Conservation (phyloP, 2,797 vertebrate genomes). For the Lacerta bilineata region DNA sequence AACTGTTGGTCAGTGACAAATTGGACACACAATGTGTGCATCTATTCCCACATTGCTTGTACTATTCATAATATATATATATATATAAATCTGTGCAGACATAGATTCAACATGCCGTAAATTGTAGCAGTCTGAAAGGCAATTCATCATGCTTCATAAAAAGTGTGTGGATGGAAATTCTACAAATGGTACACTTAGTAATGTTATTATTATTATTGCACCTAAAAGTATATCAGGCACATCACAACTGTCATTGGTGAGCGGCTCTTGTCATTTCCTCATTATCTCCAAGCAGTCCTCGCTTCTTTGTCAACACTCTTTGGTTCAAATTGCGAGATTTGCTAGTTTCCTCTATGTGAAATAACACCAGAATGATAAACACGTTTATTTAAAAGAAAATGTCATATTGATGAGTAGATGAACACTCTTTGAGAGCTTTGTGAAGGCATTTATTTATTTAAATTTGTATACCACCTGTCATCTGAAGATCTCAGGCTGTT, state of each 20-base stretch:
- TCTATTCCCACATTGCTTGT: conserved; percentile 11
- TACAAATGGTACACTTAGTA: conserved; percentile 17
- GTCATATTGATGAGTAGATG: neutral
- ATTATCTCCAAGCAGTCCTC: conserved; percentile 11
- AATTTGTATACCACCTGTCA: too few relatives aligned
- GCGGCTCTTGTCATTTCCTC: neutral
- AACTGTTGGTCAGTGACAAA: conserved; percentile 14
- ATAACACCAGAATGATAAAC: neutral
- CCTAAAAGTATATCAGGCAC: neutral
- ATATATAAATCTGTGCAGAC: neutral
- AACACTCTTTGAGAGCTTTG: neutral
- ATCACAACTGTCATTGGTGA: neutral
- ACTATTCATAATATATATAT: neutral
- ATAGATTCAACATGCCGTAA: conserved; percentile 28
- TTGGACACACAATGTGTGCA: neutral
- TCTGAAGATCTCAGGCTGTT: too few relatives aligned
- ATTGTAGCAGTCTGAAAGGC: conserved; percentile 10
- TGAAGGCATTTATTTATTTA: neutral
- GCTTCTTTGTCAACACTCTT: neutral
- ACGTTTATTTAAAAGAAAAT: conserved; percentile 1
- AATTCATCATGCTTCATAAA: conserved; percentile 29
- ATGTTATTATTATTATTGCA: conserved; percentile 23
- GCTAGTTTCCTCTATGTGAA: neutral
- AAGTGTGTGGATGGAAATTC: neutral
- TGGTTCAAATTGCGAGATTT: neutral